Percentiles rank a stretch among this genome's conserved stretches.
Conservation (phyloP, 2,888 invertebrate species). For the Dorcus parallelipipedus region DNA sequence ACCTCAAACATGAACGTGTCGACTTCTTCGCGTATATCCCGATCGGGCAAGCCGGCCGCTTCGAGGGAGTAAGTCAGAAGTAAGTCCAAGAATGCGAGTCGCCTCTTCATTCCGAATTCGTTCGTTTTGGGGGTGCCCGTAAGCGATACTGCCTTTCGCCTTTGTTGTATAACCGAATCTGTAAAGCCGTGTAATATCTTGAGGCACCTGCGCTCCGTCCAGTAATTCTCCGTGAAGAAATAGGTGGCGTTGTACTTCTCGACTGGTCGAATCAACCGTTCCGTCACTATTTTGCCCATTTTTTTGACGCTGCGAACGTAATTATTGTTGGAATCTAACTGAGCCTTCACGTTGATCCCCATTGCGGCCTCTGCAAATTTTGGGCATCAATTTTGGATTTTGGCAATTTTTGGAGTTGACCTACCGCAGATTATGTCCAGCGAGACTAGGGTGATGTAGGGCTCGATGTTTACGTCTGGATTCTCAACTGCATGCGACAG, state of each 20-base stretch:
- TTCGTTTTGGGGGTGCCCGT: constrained; percentile 57
- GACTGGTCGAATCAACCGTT: constrained; percentile 17
- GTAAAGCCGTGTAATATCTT: constrained; percentile 53
- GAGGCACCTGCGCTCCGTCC: constrained; percentile 12
- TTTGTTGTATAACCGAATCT: constrained; percentile 54
- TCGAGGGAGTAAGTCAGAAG: constrained; percentile 55
- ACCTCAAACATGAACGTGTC: constrained; percentile 75
- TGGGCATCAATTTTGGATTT: too few relatives aligned
- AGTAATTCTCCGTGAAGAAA: constrained; percentile 17
- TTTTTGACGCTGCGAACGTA: constrained; percentile 13
- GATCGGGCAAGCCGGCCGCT: constrained; percentile 56
- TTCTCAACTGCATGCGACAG: constrained; percentile 14
- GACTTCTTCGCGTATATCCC: constrained; percentile 65
- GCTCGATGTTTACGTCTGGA: constrained; percentile 46
- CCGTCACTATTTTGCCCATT: constrained; percentile 17
- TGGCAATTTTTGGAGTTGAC: not conserved
- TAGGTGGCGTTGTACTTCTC: constrained; percentile 20
- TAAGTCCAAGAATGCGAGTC: constrained; percentile 66
- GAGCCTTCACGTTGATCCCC: constrained; percentile 64
- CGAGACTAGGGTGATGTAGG: constrained; percentile 41
- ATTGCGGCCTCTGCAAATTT: constrained; percentile 71
- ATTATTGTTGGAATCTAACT: constrained; percentile 14
- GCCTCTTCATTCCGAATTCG: constrained; percentile 59
- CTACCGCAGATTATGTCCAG: too few relatives aligned
- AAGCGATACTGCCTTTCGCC: constrained; percentile 38